Base-by-base conservation (phyloP, 2,888 invertebrate genomes). In the Ormyrus pomaceus region DNA sequence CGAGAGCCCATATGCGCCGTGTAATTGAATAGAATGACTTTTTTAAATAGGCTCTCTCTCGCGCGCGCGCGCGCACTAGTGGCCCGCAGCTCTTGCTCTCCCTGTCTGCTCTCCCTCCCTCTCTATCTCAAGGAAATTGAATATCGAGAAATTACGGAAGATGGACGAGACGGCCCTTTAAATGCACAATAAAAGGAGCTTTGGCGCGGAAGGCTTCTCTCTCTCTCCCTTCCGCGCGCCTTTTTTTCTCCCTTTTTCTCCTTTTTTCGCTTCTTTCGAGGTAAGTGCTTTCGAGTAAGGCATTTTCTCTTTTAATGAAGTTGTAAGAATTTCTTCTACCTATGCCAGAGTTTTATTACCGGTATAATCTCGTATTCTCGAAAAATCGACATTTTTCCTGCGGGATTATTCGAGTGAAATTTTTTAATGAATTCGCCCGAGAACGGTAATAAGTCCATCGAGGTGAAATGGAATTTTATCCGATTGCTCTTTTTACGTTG, bases 21-120 rank as follows among this genome's bases (percentile, higher is more conserved):
- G 61, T 77, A 80, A 80, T 80, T 77, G 77, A 77, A 73, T 80
- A 77, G 56, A 80, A 80, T 77, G 68, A 77, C 80, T 73, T 77
- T 77, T 80, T 77, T 77, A 61, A 77, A 77, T 80, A 68, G 34
- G 77, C 50, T 59, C 65, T 64, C 13, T 69, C 53, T 53, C 46
- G 53, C 19, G 19, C 19, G 34, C 34, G 34, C 34, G 34, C 34
- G 34, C 4, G 34, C 34, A 4, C 34, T 34, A 34, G 4, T 34
- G 34, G 34, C 34, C 34, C 34, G 34, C 34, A 34, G 34, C n/a
- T 56, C 53, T 19, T 13, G 45, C 65, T n/a, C 61, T 65, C 58
- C 19, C 50, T 7, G 5, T 19, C 13, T 56, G 9, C 19, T 48
- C 11, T 34, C 13, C 58, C 19, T 7, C 53, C 46, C 45, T 6